A percentile compares a stretch with the other conserved stretches of the same genome.
These are phyloP conservation scores for Phodopus roborovskii DNA, from an alignment of 2,113 vertebrate genomes.

Conservation along the genomic window DNA sequence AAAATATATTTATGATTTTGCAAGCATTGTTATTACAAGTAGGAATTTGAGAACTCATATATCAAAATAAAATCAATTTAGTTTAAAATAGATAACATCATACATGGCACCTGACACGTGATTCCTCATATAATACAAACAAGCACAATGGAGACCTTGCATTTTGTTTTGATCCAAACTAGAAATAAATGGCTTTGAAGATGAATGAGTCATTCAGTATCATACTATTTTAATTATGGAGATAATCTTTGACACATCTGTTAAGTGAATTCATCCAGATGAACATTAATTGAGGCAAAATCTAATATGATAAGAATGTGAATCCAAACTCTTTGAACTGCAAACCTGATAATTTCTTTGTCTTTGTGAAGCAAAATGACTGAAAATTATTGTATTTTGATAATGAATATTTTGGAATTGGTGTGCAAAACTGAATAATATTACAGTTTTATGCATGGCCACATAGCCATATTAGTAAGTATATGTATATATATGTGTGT, in stretches of 20 bases:
- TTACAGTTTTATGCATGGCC: not conserved
- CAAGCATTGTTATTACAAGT: not conserved
- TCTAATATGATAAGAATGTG: not conserved
- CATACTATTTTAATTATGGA: not conserved
- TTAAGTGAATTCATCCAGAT: not conserved
- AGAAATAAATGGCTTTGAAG: not conserved
- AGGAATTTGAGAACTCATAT: not conserved
- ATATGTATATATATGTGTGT: no score
- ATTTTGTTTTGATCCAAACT: not conserved
- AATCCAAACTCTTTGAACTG: not conserved
- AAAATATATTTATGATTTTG: not conserved
- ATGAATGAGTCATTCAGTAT: not conserved
- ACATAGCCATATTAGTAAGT: not conserved
- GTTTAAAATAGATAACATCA: not conserved
- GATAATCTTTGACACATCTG: not conserved
- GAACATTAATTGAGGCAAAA: not conserved
- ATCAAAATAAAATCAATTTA: conserved; percentile 34
- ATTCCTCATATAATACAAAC: not conserved
- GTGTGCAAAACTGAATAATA: not conserved
- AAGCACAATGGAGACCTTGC: not conserved
- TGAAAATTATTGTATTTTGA: not conserved
- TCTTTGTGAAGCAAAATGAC: not conserved
- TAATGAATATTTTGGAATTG: not conserved
- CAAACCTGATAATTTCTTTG: not conserved
- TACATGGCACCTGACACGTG: not conserved